Conservation (phyloP, 2,797 vertebrate genomes). For the Australoheros facetus region DNA sequence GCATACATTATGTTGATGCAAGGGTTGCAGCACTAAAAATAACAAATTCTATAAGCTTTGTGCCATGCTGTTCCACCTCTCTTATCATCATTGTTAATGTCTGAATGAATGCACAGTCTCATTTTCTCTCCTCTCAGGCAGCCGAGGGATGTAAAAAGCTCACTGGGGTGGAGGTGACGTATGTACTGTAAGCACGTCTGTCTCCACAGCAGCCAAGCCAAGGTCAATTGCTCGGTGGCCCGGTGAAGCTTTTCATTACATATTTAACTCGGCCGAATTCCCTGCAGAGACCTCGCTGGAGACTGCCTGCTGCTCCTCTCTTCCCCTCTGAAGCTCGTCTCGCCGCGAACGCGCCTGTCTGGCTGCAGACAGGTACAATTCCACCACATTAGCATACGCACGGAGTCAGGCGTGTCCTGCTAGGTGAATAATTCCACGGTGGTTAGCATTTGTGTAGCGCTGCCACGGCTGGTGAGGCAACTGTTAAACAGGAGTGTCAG, state of each 20-base stretch:
- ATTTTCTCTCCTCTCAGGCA: slow-evolving; percentile 32
- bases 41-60: slow-evolving; percentile 13
- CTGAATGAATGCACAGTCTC: slow-evolving; percentile 46
- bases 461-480: slow-evolving; percentile 11
- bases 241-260: slow-evolving; percentile 59
- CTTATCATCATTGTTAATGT: slow-evolving; percentile 57
- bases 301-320: slow-evolving; percentile 15
- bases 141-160: slow-evolving; percentile 47
- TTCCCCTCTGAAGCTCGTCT: background rate
- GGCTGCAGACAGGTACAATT: slow-evolving; percentile 41
- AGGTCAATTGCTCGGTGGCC: slow-evolving; percentile 66
- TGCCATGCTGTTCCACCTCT: slow-evolving; percentile 25
- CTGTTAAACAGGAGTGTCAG: slow-evolving; percentile 38
- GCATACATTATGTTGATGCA: slow-evolving; percentile 20
- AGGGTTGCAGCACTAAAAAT: slow-evolving; percentile 21
- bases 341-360: slow-evolving; percentile 19
- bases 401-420: slow-evolving; percentile 33
- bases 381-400: slow-evolving; percentile 28
- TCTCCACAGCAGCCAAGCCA: slow-evolving; percentile 50
- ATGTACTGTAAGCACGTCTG: slow-evolving; percentile 54
- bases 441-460: slow-evolving; percentile 32
- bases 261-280: slow-evolving; percentile 59
- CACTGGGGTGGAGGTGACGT: slow-evolving; percentile 43
- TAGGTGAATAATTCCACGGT: slow-evolving; percentile 30
- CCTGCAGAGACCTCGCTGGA: slow-evolving; percentile 39